Conservation (phyloP, 2,888 invertebrate genomes). For the Selenia dentaria region DNA sequence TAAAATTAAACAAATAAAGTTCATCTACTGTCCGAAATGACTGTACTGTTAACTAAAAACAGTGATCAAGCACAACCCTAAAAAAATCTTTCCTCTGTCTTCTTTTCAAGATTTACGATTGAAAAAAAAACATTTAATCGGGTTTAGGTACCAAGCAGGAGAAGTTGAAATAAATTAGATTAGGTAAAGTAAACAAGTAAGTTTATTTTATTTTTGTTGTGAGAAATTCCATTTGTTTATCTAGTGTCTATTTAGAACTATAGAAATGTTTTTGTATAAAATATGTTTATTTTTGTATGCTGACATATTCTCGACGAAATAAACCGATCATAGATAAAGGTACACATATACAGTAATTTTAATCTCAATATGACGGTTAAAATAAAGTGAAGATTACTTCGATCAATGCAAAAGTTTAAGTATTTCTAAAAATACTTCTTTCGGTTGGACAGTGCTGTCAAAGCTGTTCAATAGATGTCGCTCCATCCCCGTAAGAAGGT, state of each 20-base stretch:
- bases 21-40: neutral
- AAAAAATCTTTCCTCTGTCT: slow-evolving; percentile 34
- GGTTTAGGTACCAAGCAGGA: slow-evolving; percentile 24
- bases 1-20: neutral
- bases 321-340: no score
- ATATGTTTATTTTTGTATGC: slow-evolving; percentile 17
- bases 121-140: slow-evolving; percentile 28
- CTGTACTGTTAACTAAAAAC: slow-evolving; percentile 13
- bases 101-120: slow-evolving; percentile 32
- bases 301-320: no score
- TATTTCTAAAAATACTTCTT: no score
- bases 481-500: no score
- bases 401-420: no score
- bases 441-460: no score
- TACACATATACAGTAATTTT: no score
- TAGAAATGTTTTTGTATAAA: slow-evolving; percentile 13
- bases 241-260: slow-evolving; percentile 8
- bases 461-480: no score
- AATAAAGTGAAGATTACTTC: no score
- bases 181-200: slow-evolving; percentile 25
- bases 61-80: slow-evolving; percentile 32
- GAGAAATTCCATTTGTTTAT: slow-evolving; percentile 27
- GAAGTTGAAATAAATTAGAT: slow-evolving; percentile 31
- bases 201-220: slow-evolving; percentile 27
- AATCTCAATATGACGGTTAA: no score